phyloP scores from a whole-genome alignment of 2,888 invertebrate species.

The Leptinotarsa haldemani region DNA sequence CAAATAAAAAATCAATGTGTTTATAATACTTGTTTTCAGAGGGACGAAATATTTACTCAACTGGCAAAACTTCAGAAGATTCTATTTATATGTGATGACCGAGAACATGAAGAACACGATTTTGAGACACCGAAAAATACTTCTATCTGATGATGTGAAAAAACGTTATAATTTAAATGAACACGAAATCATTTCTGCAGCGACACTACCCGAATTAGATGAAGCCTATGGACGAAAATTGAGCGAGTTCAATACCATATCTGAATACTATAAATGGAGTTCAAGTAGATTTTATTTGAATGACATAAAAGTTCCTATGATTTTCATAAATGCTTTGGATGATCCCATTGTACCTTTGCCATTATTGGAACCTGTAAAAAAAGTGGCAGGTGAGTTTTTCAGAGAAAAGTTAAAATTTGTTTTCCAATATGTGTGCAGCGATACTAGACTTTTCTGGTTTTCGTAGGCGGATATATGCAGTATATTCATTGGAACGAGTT shows the following conservation, averaged over 20 bases:
- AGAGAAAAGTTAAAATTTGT: not conserved
- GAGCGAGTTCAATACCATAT: constrained; percentile 80
- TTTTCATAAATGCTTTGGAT: constrained; percentile 91
- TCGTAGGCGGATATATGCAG: too few relatives aligned
- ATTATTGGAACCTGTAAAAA: constrained; percentile 78
- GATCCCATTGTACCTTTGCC: constrained; percentile 91
- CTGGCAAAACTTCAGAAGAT: constrained; percentile 90
- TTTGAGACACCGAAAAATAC: constrained; percentile 81
- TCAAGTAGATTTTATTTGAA: constrained; percentile 85
- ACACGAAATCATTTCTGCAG: constrained; percentile 85
- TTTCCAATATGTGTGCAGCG: not conserved
- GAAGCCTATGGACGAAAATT: constrained; percentile 88
- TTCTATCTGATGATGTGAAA: constrained; percentile 81
- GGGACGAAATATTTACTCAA: constrained; percentile 84
- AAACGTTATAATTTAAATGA: constrained; percentile 78
- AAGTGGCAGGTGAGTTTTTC: constrained; percentile 78
- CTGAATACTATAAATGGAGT: constrained; percentile 86
- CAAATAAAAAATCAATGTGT: not conserved
- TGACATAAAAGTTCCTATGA: constrained; percentile 85
- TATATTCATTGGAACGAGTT: too few relatives aligned
- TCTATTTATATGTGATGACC: constrained; percentile 93
- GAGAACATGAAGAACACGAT: constrained; percentile 91
- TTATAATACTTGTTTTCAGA: constrained; percentile 67
- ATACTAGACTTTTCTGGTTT: too few relatives aligned
- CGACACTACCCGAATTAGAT: constrained; percentile 88